Evolutionary conservation across 1,140 invertebrate species (phyloP).

Genomic region (Subanguina moxae): DNA sequence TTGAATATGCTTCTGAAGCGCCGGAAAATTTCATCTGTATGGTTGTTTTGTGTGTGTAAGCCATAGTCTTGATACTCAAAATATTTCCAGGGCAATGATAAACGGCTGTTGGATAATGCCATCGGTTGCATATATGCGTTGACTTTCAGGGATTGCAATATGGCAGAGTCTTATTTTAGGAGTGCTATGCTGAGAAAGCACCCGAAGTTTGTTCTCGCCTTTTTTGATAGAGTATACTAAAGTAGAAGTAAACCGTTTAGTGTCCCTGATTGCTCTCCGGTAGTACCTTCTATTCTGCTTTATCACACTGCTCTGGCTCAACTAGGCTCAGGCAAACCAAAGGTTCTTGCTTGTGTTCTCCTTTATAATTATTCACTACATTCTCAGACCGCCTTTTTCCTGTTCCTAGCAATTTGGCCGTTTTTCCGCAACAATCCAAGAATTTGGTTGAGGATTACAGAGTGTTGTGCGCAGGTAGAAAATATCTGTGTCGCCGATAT

Average conservation of each 20-base stretch:
- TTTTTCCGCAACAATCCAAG: slow-evolving; percentile 18
- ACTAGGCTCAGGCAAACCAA: slow-evolving; percentile 18
- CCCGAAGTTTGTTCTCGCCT: neutral
- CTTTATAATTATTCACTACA: neutral
- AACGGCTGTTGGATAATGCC: slow-evolving; percentile 15
- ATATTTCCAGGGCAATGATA: slow-evolving; percentile 9
- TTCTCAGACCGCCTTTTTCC: slow-evolving; percentile 8
- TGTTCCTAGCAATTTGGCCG: slow-evolving; percentile 15
- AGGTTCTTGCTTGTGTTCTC: neutral
- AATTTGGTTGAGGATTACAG: slow-evolving; percentile 18
- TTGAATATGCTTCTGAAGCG: slow-evolving; percentile 6
- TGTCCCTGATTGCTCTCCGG: neutral
- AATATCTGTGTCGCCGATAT: neutral
- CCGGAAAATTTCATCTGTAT: slow-evolving; percentile 3
- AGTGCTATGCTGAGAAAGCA: slow-evolving; percentile 7
- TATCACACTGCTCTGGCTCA: slow-evolving; percentile 19
- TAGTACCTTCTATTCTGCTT: slow-evolving; percentile 1
- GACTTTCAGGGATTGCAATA: slow-evolving; percentile 20
- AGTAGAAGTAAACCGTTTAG: too few relatives aligned
- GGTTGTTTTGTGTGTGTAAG: slow-evolving; percentile 1
- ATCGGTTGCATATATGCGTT: slow-evolving; percentile 21
- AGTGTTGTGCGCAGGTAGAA: slow-evolving; percentile 17
- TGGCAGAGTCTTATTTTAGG: slow-evolving; percentile 20
- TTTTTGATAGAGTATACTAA: too few relatives aligned
- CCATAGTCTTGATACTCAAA: neutral